Evolutionary conservation across 2,113 vertebrate species (phyloP).

Genomic region (Aegithalos caudatus): DNA sequence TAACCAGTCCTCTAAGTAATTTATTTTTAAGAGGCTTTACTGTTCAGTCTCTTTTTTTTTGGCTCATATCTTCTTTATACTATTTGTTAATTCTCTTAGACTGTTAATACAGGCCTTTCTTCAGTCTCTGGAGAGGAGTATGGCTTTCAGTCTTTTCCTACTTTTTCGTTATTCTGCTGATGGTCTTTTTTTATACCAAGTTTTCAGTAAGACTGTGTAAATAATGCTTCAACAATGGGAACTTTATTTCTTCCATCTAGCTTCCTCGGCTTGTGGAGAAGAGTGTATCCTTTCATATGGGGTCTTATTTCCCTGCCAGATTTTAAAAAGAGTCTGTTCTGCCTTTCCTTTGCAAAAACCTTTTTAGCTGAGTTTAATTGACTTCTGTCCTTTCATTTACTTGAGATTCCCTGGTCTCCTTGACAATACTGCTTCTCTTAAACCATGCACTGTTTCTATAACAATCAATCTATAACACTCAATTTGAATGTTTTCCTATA

Average conservation of each 20-base stretch:
- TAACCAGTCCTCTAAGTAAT: background rate
- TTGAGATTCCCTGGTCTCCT: background rate
- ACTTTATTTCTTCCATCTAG: background rate
- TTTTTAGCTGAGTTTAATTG: background rate
- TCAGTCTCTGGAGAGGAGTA: background rate
- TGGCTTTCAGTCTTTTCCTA: background rate
- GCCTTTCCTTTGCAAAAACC: background rate
- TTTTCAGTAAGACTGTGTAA: background rate
- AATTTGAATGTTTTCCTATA: background rate
- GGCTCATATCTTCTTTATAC: background rate
- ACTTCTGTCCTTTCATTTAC: background rate
- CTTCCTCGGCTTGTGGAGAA: background rate
- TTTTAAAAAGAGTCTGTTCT: background rate
- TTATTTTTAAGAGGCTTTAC: background rate
- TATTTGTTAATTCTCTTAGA: background rate
- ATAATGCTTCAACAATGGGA: background rate
- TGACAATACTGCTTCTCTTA: background rate
- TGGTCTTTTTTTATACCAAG: background rate
- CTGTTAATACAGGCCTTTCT: background rate
- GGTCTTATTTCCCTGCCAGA: background rate
- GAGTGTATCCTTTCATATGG: background rate
- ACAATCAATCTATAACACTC: background rate
- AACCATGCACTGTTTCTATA: background rate
- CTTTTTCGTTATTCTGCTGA: background rate
- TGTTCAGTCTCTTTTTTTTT: background rate